Base-by-base conservation (phyloP, 2,797 vertebrate species). In the Sternotherus odoratus region DNA sequence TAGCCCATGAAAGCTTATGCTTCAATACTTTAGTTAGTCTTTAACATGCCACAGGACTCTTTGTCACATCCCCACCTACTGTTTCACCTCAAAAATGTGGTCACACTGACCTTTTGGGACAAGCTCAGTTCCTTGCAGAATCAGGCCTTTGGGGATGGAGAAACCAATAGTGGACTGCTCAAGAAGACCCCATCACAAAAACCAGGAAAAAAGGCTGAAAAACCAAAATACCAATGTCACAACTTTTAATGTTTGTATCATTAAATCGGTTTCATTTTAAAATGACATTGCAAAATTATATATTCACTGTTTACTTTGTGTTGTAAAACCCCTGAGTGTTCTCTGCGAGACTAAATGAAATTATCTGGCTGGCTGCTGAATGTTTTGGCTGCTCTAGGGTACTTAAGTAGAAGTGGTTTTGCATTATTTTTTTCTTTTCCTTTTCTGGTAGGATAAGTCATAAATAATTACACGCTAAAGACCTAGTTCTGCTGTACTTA, bases 251-350 rank as follows among this genome's bases (percentile, higher is more conserved):
- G 90, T 12, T n/a, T 93, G 33, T 57, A 83, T 49, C 79, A 46
- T 51, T 86, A 46, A 77, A 63, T 79, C 86, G 86, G 23, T 63
- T 83, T 95, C 48, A 87, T 93, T 93, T 89, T 48, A 53, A 78
- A 92, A 74, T 60, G 77, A 15, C 46, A 9, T 87, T 94, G 33
- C 53, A 81, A 26, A 91, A 79, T 93, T 93, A 84, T 60, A 57
- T 91, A 85, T 92, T 94, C 79, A 69, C n/a, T 57, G 8, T 96
- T 95, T 89, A 15, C 56, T 93, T 93, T 96, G 57, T 93, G 95
- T 91, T 90, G 4, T 92, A 86, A 93, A 96, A 63, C 30, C 60
- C 48, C 82, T 30, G 26, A 94, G n/a, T 84, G 90, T 88, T 93
- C 86, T 94, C 75, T 93, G n/a, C 74, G 82, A 86, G 57, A 94